Evolutionary conservation across 1,140 invertebrate genomes (phyloP).

Genomic region (Matsumurasca onukii): DNA sequence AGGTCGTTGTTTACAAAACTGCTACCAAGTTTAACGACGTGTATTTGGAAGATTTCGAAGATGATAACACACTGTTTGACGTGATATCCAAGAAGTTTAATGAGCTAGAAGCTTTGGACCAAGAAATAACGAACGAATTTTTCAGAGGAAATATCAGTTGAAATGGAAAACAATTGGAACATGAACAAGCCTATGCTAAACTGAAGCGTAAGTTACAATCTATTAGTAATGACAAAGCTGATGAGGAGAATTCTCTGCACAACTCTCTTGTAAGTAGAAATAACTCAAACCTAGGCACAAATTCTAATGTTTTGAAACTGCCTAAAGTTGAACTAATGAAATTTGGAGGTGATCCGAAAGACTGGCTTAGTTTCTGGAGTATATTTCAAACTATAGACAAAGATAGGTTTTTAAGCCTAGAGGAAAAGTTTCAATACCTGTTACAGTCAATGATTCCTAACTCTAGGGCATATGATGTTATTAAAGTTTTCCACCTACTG

Average conservation of each 20-base stretch:
- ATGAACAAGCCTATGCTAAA: background rate
- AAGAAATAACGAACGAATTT: background rate
- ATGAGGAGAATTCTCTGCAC: background rate
- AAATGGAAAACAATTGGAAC: background rate
- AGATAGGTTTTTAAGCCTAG: no score
- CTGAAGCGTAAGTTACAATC: background rate
- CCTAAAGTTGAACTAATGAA: conserved; percentile 6
- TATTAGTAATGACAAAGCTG: background rate
- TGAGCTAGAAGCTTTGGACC: background rate
- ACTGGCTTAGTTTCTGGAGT: background rate
- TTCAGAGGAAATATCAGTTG: background rate
- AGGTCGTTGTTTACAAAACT: background rate
- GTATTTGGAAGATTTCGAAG: no score
- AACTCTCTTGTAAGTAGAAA: background rate
- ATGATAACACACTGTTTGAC: background rate
- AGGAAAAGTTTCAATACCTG: no score
- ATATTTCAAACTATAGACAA: background rate
- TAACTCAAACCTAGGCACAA: background rate
- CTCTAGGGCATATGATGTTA: background rate
- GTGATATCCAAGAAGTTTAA: background rate
- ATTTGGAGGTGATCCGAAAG: background rate
- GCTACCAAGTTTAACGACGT: background rate
- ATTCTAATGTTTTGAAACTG: no score
- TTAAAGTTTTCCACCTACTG: background rate
- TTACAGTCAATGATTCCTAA: no score